Percentiles rank a stretch among this genome's conserved stretches.
Evolutionary conservation across 2,888 invertebrate species (phyloP).

Genomic region (Erynnis tages): DNA sequence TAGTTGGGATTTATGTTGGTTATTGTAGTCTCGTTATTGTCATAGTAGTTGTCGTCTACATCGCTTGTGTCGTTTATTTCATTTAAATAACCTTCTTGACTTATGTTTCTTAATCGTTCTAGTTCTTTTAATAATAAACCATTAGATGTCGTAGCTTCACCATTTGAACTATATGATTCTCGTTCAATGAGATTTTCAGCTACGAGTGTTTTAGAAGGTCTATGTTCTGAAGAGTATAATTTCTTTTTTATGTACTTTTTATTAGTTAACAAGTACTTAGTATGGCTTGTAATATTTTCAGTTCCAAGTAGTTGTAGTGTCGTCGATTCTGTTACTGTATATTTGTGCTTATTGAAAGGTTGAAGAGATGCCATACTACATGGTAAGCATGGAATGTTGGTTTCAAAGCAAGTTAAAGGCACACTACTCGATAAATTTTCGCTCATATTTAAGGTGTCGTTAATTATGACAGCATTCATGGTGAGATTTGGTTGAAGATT

Average conservation of each 20-base stretch:
- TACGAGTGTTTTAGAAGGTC: background rate
- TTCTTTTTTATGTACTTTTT: background rate
- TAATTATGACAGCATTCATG: constrained; percentile 46
- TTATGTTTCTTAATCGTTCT: constrained; percentile 45
- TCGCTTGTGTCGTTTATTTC: constrained; percentile 37
- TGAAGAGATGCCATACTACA: constrained; percentile 42
- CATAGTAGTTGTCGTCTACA: constrained; percentile 38
- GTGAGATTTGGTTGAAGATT: constrained; percentile 73
- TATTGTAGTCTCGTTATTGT: constrained; percentile 23
- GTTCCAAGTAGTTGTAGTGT: background rate
- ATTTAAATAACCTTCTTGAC: constrained; percentile 23
- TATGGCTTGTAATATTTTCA: background rate
- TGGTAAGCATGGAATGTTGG: constrained; percentile 52
- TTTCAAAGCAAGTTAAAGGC: constrained; percentile 51
- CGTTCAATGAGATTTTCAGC: constrained; percentile 29
- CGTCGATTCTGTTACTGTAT: background rate
- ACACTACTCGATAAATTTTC: constrained; percentile 43
- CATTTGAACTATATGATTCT: constrained; percentile 21
- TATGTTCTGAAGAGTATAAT: background rate
- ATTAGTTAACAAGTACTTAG: constrained; percentile 4
- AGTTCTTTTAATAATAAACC: constrained; percentile 42
- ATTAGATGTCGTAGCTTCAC: constrained; percentile 5
- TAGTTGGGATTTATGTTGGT: constrained; percentile 8
- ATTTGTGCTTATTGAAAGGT: background rate
- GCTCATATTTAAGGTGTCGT: constrained; percentile 41